Evolutionary conservation across 2,888 invertebrate species (phyloP).

Genomic region (Lottia gigantea): DNA sequence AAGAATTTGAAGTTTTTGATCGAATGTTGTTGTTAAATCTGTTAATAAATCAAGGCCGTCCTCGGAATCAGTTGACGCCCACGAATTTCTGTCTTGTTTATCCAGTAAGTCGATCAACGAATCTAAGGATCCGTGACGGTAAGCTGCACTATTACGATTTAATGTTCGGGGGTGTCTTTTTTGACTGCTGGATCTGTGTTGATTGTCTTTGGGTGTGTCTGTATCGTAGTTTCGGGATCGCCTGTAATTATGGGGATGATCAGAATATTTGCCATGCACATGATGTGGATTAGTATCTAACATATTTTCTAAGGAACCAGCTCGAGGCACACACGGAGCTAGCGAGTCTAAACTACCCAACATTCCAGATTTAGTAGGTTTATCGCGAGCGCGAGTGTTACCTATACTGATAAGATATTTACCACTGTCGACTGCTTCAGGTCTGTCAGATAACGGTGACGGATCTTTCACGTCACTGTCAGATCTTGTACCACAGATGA

Average conservation of each 20-base stretch:
- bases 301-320: slow-evolving; percentile 52
- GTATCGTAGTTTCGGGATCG: slow-evolving; percentile 11
- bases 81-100: slow-evolving; percentile 49
- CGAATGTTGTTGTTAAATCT: slow-evolving; percentile 60
- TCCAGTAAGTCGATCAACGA: slow-evolving; percentile 71
- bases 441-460: not conserved
- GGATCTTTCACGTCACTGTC: not conserved
- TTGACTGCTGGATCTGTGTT: slow-evolving; percentile 1
- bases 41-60: slow-evolving; percentile 61
- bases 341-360: slow-evolving; percentile 40
- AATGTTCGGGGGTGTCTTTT: slow-evolving; percentile 26
- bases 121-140: slow-evolving; percentile 72
- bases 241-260: slow-evolving; percentile 2
- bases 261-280: slow-evolving; percentile 15
- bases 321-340: slow-evolving; percentile 32
- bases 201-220: not conserved
- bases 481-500: not conserved
- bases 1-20: slow-evolving; percentile 60
- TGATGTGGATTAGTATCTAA: slow-evolving; percentile 32
- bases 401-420: slow-evolving; percentile 52
- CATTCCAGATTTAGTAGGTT: slow-evolving; percentile 30
- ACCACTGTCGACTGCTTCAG: slow-evolving; percentile 38
- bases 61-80: slow-evolving; percentile 57
- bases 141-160: slow-evolving; percentile 34
- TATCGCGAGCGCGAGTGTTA: slow-evolving; percentile 32